These are phyloP conservation scores for Centruroides vittatus DNA, from an alignment of 1,140 invertebrate genomes.

Conservation along the genomic window DNA sequence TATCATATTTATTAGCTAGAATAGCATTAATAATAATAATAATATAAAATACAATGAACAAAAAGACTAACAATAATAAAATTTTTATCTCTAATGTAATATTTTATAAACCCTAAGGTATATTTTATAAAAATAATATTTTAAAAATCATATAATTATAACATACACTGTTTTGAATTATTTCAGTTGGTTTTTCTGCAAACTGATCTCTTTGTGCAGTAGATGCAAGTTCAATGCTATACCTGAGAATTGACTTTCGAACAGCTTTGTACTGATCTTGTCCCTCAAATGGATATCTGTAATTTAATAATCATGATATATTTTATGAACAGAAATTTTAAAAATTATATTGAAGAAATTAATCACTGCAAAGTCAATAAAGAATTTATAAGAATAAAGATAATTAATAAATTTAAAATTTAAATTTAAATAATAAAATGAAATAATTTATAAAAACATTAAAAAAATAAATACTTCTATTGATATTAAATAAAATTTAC, in stretches of 20 bases:
- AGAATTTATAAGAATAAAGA: not conserved
- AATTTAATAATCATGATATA: not conserved
- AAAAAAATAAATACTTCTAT: not conserved
- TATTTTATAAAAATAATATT: not conserved
- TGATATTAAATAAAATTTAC: no score
- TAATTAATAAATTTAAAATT: not conserved
- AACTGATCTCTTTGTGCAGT: constrained; percentile 73
- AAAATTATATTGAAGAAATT: not conserved
- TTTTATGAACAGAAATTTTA: not conserved
- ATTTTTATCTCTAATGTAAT: no score
- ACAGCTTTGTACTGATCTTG: constrained; percentile 49
- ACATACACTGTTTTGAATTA: constrained; percentile 31
- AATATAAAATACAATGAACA: no score
- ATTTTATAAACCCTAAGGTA: no score
- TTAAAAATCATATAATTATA: not conserved
- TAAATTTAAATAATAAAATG: not conserved
- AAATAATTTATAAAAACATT: not conserved
- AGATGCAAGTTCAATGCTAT: constrained; percentile 70
- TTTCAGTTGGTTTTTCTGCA: constrained; percentile 58
- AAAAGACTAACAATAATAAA: no score
- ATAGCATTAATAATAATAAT: no score
- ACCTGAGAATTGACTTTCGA: constrained; percentile 52
- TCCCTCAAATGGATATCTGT: constrained; percentile 49
- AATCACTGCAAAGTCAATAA: not conserved
- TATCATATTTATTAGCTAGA: no score